Conservation (phyloP, 2,113 vertebrate species). For the Eulemur macaco region DNA sequence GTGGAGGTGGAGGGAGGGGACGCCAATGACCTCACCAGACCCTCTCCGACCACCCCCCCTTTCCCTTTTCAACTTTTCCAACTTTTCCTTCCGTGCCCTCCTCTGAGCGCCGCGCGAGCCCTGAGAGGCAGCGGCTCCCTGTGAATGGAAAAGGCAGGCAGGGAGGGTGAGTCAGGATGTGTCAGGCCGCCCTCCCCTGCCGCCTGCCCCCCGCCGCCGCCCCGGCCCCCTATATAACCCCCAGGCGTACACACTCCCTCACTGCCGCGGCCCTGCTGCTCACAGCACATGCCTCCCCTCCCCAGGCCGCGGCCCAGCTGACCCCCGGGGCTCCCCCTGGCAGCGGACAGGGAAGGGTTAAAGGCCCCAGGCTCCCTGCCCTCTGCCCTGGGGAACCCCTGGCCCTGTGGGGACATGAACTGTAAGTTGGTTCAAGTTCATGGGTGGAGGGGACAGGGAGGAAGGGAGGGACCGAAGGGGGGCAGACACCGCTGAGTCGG, state of each 20-base stretch:
- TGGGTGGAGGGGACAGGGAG: not conserved
- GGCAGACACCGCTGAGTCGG: not conserved
- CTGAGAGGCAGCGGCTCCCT: constrained; percentile 60
- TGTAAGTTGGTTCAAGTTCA: constrained; percentile 72
- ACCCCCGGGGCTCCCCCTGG: constrained; percentile 67
- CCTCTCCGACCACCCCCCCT: constrained; percentile 73
- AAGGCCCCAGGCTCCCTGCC: constrained; percentile 26
- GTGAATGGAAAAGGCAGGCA: constrained; percentile 79
- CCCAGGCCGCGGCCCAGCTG: constrained; percentile 71
- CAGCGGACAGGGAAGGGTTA: constrained; percentile 74
- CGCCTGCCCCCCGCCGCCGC: constrained; percentile 69
- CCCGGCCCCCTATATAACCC: constrained; percentile 70
- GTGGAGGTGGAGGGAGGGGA: constrained; percentile 75
- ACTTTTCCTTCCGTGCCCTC: constrained; percentile 73
- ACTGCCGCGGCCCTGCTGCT: constrained; percentile 52
- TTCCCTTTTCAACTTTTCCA: constrained; percentile 77
- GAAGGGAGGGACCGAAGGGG: not conserved
- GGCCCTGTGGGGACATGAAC: constrained; percentile 78
- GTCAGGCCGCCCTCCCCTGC: constrained; percentile 77
- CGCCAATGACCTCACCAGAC: constrained; percentile 75
- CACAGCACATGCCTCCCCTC: constrained; percentile 69
- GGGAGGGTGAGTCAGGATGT: constrained; percentile 80
- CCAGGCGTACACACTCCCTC: constrained; percentile 65
- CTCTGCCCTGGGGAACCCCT: constrained; percentile 43
- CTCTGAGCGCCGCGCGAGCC: constrained; percentile 67